Conservation (phyloP, 2,113 vertebrate genomes). For the Sitta europaea region DNA sequence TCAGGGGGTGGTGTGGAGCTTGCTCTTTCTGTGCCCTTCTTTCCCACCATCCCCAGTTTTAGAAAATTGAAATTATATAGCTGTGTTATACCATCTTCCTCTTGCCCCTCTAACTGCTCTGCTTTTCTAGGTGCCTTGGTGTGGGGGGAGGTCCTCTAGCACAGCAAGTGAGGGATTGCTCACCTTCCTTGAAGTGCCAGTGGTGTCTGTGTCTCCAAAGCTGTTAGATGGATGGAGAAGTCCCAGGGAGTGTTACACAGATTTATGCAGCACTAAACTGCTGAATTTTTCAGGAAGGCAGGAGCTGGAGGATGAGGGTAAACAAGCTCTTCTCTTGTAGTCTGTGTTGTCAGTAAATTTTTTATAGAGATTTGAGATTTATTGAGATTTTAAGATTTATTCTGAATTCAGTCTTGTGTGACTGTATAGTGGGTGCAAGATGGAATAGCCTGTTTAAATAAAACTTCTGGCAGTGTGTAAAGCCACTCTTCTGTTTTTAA, state of each 20-base stretch:
- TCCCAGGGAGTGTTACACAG: neutral
- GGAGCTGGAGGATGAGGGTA: neutral
- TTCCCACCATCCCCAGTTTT: neutral
- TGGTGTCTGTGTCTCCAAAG: neutral
- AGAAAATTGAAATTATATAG: neutral
- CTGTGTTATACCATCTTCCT: neutral
- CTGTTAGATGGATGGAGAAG: neutral
- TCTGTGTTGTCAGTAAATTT: conserved; percentile 40
- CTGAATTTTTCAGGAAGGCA: neutral
- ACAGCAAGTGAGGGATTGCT: neutral
- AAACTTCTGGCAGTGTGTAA: neutral
- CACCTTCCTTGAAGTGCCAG: neutral
- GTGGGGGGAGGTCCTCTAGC: fast-evolving
- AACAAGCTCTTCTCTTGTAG: neutral
- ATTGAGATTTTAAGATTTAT: conserved; percentile 59
- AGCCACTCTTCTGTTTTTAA: neutral
- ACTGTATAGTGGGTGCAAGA: neutral
- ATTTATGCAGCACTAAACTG: neutral
- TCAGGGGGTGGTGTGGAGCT: neutral
- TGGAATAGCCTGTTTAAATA: conserved; percentile 21
- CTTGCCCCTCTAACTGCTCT: neutral
- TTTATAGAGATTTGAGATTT: conserved; percentile 53
- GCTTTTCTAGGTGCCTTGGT: neutral
- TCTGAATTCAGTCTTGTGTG: neutral
- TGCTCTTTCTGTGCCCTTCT: neutral